Percentiles rank a stretch among this genome's conserved stretches.
phyloP scores from a whole-genome alignment of 2,888 invertebrate genomes.

The Thera britannica region DNA sequence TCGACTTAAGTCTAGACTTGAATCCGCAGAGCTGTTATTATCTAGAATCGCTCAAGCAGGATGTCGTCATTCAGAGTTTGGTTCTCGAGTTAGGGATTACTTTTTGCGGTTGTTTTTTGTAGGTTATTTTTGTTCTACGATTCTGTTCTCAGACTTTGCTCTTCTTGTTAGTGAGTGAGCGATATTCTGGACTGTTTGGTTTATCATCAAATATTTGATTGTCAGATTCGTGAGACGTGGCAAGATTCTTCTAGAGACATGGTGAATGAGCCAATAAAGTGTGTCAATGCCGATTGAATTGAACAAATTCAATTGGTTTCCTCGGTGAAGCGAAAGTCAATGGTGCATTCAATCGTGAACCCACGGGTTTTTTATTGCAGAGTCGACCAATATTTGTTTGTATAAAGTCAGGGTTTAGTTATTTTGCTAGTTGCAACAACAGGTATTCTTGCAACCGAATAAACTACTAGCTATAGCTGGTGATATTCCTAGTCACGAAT shows the following conservation, averaged over 20 bases:
- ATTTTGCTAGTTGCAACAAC: slow-evolving; percentile 7
- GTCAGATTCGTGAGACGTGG: slow-evolving; percentile 4
- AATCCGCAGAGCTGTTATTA: slow-evolving; percentile 59
- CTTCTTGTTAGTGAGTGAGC: slow-evolving; percentile 19
- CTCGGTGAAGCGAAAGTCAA: slow-evolving; percentile 18
- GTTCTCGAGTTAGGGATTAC: slow-evolving; percentile 32
- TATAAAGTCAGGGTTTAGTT: not conserved
- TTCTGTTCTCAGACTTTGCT: slow-evolving; percentile 12
- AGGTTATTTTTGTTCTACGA: slow-evolving; percentile 5
- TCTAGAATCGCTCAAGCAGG: slow-evolving; percentile 68
- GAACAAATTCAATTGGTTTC: slow-evolving; percentile 5
- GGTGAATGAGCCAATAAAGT: not conserved
- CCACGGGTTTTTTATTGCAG: not conserved
- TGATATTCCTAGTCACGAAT: not conserved
- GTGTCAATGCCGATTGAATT: slow-evolving; percentile 18
- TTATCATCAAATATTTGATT: slow-evolving; percentile 11
- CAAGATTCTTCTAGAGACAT: slow-evolving; percentile 4
- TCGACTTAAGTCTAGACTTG: slow-evolving; percentile 34
- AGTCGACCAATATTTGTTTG: not conserved
- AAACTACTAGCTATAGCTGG: not conserved
- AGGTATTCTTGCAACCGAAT: not conserved
- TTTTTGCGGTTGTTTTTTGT: slow-evolving; percentile 29
- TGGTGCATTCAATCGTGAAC: slow-evolving; percentile 13
- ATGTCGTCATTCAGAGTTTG: slow-evolving; percentile 63
- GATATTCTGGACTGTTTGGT: slow-evolving; percentile 15